Evolutionary conservation across 1,140 invertebrate genomes (phyloP).

Genomic region (Lepidostoma basale): DNA sequence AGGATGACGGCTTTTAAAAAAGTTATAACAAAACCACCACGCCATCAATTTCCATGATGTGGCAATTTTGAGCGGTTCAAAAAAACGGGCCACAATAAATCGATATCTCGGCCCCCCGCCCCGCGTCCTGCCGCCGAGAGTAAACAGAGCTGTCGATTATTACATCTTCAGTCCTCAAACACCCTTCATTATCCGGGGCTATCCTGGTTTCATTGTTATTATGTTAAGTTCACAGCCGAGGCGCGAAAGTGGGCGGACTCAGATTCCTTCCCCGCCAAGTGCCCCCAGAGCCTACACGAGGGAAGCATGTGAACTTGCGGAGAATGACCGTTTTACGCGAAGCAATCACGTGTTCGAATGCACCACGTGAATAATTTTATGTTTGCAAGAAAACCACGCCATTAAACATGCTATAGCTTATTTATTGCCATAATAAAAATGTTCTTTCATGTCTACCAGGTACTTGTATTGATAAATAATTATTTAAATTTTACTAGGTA

Average conservation of each 20-base stretch:
- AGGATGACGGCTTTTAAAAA: constrained; percentile 47
- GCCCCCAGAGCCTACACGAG: too few species aligned
- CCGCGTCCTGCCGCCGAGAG: constrained; percentile 22
- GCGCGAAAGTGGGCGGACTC: constrained; percentile 23
- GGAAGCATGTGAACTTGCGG: too few species aligned
- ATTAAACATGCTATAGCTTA: too few species aligned
- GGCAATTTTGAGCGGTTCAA: constrained; percentile 41
- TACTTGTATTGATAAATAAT: too few species aligned
- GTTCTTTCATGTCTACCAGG: too few species aligned
- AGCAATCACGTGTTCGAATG: too few species aligned
- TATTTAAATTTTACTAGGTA: too few species aligned
- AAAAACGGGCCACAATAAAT: constrained; percentile 44
- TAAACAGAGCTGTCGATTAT: constrained; percentile 45
- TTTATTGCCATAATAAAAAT: too few species aligned
- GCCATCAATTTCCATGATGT: constrained; percentile 46
- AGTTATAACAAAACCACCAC: constrained; percentile 45
- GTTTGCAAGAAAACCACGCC: too few species aligned
- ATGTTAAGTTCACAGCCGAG: not conserved
- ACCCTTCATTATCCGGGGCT: constrained; percentile 39
- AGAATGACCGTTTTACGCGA: too few species aligned
- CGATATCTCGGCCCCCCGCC: constrained; percentile 31
- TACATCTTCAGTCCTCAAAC: constrained; percentile 39
- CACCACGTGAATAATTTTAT: too few species aligned
- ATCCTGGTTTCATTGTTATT: constrained; percentile 16
- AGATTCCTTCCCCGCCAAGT: not conserved